Percentiles rank a stretch among this genome's conserved stretches.
phyloP scores from a whole-genome alignment of 2,888 invertebrate species.

The Hypolimnas misippus region DNA sequence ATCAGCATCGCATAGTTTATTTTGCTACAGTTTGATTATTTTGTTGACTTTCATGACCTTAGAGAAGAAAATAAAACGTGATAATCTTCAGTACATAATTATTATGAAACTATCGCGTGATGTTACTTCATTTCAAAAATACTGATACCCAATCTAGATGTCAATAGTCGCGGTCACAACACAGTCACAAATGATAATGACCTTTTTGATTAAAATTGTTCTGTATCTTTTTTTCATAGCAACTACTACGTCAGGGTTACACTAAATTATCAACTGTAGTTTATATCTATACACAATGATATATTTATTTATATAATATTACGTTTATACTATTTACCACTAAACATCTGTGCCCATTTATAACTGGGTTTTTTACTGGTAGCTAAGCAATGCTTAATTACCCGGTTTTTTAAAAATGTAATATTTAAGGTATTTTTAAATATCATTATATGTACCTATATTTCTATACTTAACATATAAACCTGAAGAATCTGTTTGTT shows the following conservation, averaged over 20 bases:
- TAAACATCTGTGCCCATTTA: too few species aligned
- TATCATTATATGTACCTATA: too few species aligned
- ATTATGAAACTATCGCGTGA: conserved; percentile 49
- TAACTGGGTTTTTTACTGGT: too few species aligned
- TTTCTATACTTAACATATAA: too few species aligned
- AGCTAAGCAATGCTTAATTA: too few species aligned
- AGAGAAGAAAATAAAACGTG: conserved; percentile 34
- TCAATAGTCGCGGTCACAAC: conserved; percentile 33
- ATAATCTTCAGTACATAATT: conserved; percentile 40
- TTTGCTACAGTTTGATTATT: conserved; percentile 17
- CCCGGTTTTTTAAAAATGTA: too few species aligned
- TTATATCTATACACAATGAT: too few species aligned
- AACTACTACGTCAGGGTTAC: neutral
- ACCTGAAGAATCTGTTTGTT: too few species aligned
- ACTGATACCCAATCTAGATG: conserved; percentile 30
- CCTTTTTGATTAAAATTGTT: conserved; percentile 24
- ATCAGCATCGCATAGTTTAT: neutral
- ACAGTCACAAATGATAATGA: conserved; percentile 29
- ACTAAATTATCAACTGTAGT: neutral
- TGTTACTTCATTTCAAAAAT: conserved; percentile 36
- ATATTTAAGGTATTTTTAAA: too few species aligned
- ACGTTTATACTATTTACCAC: too few species aligned
- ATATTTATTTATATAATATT: too few species aligned
- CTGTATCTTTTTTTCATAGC: conserved; percentile 1
- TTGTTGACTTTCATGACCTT: conserved; percentile 36